Evolutionary conservation across 2,113 vertebrate species (phyloP), one percentile per base, ranked within the genome.

Genomic region (Aphyosemion australe): DNA sequence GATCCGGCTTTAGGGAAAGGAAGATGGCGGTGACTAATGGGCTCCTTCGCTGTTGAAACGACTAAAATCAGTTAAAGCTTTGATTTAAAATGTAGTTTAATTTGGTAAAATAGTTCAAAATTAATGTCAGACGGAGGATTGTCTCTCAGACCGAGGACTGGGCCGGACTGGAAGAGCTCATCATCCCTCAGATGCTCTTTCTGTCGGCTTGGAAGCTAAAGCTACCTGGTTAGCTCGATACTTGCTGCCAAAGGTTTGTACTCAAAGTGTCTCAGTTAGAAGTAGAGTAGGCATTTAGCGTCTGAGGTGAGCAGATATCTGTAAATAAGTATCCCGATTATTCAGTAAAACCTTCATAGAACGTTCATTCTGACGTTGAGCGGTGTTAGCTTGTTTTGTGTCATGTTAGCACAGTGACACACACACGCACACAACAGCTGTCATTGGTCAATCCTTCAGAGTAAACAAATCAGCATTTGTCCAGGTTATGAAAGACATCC

Each of bases 1-100:
- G 1, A 59, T 78, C 76, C 83, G 77, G 57, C 79, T 54, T 45
- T 67, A 63, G 66, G 59, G 48, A 59, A 78, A 88, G 79, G 85
- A 91, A 93, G 90, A 94, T 94, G 93, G 95, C 93, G 91, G 91
- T 89, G 13, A 21, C 72, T 42, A 91, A 92, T 88, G 85, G 79
- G 88, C 52, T 60, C 75, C 87, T 89, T 77, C 80, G 77, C 61
- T 84, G 56, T 59, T 81, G 58, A 86, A 84, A 46, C 48, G 57
- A 8, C 51, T 67, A 78, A 85, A 78, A 72, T 6, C 60, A 15
- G 19, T 20, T 9, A 2, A 0, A 59, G 5, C 1, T 20, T 8
- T 15, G 13, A 78, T 83, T 69, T 20, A 45, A 46, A 3, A 6
- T 2, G 52, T 13, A 8, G 8, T 32, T n/a, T 7, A 0, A 16